A percentile compares a stretch with the other conserved stretches of the same genome.
Conservation (phyloP, 2,888 invertebrate genomes). For the Tanytarsus gracilentus region DNA sequence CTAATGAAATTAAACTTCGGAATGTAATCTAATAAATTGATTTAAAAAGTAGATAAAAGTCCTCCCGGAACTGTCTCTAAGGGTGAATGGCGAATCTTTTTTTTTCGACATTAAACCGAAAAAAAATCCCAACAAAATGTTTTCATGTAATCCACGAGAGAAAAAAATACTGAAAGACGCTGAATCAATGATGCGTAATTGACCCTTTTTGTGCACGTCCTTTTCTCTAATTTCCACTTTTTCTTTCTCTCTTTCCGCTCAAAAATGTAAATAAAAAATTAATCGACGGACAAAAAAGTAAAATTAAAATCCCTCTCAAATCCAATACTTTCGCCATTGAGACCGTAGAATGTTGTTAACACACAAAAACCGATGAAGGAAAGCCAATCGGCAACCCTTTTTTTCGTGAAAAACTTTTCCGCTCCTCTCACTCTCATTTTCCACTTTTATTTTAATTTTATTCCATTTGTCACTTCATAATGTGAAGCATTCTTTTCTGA, state of each 20-base stretch:
- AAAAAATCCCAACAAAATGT: neutral
- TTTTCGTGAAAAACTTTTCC: slow-evolving; percentile 1
- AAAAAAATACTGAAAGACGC: too few relatives aligned
- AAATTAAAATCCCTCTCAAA: slow-evolving; percentile 18
- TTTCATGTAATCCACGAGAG: slow-evolving; percentile 16
- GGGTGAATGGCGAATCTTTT: neutral
- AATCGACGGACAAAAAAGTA: slow-evolving; percentile 26
- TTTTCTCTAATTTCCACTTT: slow-evolving; percentile 14
- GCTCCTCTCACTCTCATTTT: too few relatives aligned
- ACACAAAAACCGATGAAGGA: slow-evolving; percentile 29
- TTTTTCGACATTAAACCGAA: neutral
- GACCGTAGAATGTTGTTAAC: slow-evolving; percentile 23
- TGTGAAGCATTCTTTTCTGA: too few relatives aligned
- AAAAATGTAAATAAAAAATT: slow-evolving; percentile 28
- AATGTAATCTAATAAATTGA: slow-evolving; percentile 22
- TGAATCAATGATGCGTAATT: slow-evolving; percentile 29
- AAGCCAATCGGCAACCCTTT: slow-evolving; percentile 24
- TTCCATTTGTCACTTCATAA: slow-evolving; percentile 25
- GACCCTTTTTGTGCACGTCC: slow-evolving; percentile 23
- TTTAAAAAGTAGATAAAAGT: slow-evolving; percentile 3
- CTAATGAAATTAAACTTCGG: slow-evolving; percentile 11
- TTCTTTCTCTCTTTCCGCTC: neutral
- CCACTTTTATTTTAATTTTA: too few relatives aligned
- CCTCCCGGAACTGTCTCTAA: neutral
- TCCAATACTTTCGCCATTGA: too few relatives aligned